Evolutionary conservation across 2,888 invertebrate genomes (phyloP).

Genomic region (Pristionchus entomophagus): DNA sequence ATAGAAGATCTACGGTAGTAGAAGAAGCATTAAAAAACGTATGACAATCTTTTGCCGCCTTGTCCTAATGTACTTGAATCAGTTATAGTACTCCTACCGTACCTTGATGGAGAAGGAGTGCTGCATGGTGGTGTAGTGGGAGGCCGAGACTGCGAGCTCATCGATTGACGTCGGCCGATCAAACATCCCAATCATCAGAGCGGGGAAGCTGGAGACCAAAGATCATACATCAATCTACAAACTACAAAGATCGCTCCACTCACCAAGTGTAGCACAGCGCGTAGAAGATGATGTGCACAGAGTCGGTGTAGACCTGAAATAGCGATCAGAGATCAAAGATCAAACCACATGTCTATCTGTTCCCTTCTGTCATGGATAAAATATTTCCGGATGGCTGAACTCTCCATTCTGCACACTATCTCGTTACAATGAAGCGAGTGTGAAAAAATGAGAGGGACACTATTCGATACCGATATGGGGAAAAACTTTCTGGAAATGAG

Average conservation of each 20-base stretch:
- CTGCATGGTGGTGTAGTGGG: conserved; percentile 43
- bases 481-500: too few species aligned
- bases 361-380: not conserved
- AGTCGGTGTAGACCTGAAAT: conserved; percentile 49
- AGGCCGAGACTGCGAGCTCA: not conserved
- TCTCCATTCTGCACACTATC: too few species aligned
- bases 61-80: too few species aligned
- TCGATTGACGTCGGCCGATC: conserved; percentile 38
- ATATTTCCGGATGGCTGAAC: too few species aligned
- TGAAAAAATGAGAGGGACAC: too few species aligned
- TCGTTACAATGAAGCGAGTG: too few species aligned
- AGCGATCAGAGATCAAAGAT: not conserved
- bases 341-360: too few species aligned
- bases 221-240: not conserved
- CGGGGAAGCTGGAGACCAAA: conserved; percentile 37
- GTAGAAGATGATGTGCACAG: conserved; percentile 38
- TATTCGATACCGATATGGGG: too few species aligned
- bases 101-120: conserved; percentile 28
- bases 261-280: conserved; percentile 48
- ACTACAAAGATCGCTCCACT: not conserved
- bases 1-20: too few species aligned
- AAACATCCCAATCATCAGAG: conserved; percentile 49
- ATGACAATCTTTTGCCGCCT: not conserved
- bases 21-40: not conserved
- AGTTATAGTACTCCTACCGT: too few species aligned